Evolutionary conservation across 2,113 vertebrate species (phyloP).

Genomic region (Lepisosteus oculatus): DNA sequence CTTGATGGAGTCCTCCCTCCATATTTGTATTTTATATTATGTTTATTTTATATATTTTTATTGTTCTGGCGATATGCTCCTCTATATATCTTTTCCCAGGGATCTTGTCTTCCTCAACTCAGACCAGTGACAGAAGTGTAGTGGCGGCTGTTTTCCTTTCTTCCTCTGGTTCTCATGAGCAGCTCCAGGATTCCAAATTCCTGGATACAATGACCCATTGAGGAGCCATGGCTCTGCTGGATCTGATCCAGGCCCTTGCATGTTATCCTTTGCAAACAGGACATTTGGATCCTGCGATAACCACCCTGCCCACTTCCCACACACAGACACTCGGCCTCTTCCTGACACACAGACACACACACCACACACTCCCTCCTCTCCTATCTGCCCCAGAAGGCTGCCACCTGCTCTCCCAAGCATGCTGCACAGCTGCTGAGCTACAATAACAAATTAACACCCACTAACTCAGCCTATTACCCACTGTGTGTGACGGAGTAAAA

Average conservation of each 20-base stretch:
- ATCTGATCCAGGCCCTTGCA: conserved; percentile 24
- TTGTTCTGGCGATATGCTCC: too few relatives aligned
- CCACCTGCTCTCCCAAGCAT: conserved; percentile 74
- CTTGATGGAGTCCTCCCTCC: too few relatives aligned
- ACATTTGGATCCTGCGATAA: conserved; percentile 49
- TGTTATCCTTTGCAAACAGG: conserved; percentile 42
- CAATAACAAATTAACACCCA: conserved; percentile 74
- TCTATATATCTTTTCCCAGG: too few relatives aligned
- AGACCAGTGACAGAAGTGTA: not conserved
- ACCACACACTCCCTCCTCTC: conserved; percentile 59
- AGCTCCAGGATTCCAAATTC: not conserved
- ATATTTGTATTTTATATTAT: too few relatives aligned
- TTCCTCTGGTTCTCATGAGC: not conserved
- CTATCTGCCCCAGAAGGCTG: conserved; percentile 59
- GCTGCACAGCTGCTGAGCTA: conserved; percentile 72
- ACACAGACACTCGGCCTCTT: conserved; percentile 14
- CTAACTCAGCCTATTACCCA: conserved; percentile 58
- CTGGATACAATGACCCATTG: conserved; percentile 8
- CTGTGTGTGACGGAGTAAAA: conserved; percentile 26
- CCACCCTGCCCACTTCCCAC: conserved; percentile 19
- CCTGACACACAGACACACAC: conserved; percentile 15
- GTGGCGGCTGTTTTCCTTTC: not conserved
- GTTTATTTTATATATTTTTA: too few relatives aligned
- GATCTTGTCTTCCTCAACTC: too few relatives aligned
- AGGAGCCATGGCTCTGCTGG: not conserved